These are phyloP conservation scores for Scaptomyza graminum DNA, from an alignment of 1,140 invertebrate species.

Conservation along the genomic window DNA sequence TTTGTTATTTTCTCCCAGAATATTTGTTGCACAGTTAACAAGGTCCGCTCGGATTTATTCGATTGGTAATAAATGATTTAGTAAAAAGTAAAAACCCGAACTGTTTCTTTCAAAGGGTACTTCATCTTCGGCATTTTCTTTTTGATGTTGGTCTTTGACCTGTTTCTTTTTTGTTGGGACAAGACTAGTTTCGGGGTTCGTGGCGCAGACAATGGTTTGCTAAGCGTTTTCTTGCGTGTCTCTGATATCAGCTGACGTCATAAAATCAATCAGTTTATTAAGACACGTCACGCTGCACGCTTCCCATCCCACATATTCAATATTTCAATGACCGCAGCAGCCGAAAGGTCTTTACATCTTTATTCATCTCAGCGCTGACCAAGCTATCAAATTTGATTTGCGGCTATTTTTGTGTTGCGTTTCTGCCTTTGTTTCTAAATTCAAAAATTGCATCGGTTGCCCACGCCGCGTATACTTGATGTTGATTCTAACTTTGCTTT, in stretches of 20 bases:
- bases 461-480: constrained; percentile 63
- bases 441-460: constrained; percentile 56
- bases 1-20: no score
- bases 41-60: no score
- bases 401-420: constrained; percentile 12
- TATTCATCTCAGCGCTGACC: background rate
- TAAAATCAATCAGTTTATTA: constrained; percentile 5
- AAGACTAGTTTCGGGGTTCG: constrained; percentile 9
- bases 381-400: constrained; percentile 36
- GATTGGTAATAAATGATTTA: no score
- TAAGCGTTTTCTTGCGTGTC: background rate
- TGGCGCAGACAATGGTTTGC: constrained; percentile 7
- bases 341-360: background rate
- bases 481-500: constrained; percentile 55
- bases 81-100: no score
- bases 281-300: background rate
- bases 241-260: constrained; percentile 27
- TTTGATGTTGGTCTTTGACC: background rate
- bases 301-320: background rate
- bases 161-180: background rate
- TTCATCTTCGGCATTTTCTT: background rate
- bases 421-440: constrained; percentile 25
- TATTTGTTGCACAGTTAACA: no score
- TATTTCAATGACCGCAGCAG: constrained; percentile 2
- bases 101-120: background rate